Percentiles rank a stretch among this genome's conserved stretches.
Conservation (phyloP, 30 jellyfish, hydroid and myxozoan genomes). For the Aurelia sp. region DNA sequence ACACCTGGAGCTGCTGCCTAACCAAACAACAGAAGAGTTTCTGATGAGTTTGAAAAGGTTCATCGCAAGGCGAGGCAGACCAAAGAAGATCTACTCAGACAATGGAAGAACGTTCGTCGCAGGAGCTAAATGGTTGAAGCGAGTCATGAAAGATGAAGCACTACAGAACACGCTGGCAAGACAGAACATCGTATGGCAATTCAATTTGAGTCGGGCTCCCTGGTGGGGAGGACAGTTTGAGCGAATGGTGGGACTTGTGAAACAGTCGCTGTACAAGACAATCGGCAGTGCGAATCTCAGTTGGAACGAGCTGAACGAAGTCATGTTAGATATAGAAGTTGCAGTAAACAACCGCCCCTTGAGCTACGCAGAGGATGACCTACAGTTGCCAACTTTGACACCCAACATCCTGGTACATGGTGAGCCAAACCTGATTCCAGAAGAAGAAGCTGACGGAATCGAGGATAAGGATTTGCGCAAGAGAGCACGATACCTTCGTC, state of each 20-base stretch:
- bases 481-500: constrained; percentile 12
- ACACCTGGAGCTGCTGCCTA: constrained; percentile 34
- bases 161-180: constrained; percentile 26
- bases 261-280: no score
- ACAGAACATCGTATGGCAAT: constrained; percentile 26
- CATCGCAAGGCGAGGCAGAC: constrained; percentile 46
- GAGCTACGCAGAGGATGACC: constrained; percentile 45
- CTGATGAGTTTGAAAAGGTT: constrained; percentile 19
- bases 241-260: not conserved
- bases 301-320: no score
- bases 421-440: constrained; percentile 4
- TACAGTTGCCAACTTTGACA: constrained; percentile 17
- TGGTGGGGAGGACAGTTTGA: constrained; percentile 76
- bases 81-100: constrained; percentile 44
- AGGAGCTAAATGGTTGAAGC: constrained; percentile 48
- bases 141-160: constrained; percentile 31
- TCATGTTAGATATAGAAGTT: constrained; percentile 11
- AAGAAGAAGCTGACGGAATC: constrained; percentile 6
- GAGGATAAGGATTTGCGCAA: constrained; percentile 32
- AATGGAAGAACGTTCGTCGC: constrained; percentile 33
- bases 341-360: constrained; percentile 20
- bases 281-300: no score
- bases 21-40: constrained; percentile 48
- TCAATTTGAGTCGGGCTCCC: constrained; percentile 22
- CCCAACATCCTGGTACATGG: constrained; percentile 28